Evolutionary conservation across 2,113 vertebrate genomes (phyloP).

Genomic region (Urocynchramus pylzowi): DNA sequence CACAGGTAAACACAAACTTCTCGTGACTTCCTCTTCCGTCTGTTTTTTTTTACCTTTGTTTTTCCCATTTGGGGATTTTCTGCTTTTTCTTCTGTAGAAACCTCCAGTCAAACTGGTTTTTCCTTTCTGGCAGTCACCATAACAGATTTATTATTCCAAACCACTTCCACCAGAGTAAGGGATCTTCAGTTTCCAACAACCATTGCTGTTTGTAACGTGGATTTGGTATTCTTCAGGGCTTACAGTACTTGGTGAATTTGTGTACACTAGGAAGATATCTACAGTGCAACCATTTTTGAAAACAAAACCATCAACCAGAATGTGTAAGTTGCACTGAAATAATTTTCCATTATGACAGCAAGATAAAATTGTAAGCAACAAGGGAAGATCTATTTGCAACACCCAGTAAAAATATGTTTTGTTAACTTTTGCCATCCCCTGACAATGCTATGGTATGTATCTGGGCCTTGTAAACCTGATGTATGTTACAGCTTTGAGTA

Average conservation of each 20-base stretch:
- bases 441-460: background rate
- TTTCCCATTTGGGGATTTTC: conserved; percentile 27
- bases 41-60: conserved; percentile 9
- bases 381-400: background rate
- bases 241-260: background rate
- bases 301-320: background rate
- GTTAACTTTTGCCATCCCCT: background rate
- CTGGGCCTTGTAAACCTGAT: background rate
- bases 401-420: background rate
- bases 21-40: background rate
- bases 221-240: background rate
- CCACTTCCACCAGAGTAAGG: background rate
- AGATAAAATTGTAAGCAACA: background rate
- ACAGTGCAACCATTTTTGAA: background rate
- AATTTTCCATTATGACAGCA: background rate
- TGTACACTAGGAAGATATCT: background rate
- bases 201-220: background rate
- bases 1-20: conserved; percentile 29
- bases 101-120: conserved; percentile 47
- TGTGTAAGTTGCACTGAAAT: background rate
- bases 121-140: background rate
- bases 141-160: background rate
- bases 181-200: background rate
- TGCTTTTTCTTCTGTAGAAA: conserved; percentile 11
- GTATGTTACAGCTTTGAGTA: background rate